Evolutionary conservation across 2,113 vertebrate genomes (phyloP).

Genomic region (Vidua chalybeata): DNA sequence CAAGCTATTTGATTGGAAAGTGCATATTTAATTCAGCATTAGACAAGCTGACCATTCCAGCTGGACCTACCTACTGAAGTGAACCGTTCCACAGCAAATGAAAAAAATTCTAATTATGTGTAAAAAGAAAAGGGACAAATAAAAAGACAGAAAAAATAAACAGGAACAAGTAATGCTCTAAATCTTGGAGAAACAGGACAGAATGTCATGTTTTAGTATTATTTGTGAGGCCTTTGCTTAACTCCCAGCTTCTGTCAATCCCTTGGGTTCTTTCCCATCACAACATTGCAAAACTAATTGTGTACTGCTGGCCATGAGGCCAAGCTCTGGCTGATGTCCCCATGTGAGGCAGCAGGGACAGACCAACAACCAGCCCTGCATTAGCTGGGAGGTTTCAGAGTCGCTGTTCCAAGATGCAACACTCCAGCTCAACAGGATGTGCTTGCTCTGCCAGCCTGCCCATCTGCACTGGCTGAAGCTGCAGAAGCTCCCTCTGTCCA

Average conservation of each 20-base stretch:
- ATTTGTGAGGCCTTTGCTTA: not conserved
- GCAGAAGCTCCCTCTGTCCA: not conserved
- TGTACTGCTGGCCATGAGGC: not conserved
- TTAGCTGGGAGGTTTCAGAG: not conserved
- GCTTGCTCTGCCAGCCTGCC: not conserved
- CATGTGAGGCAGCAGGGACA: not conserved
- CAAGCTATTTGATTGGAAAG: not conserved
- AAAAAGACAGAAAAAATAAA: slow-evolving; percentile 71
- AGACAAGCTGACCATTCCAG: slow-evolving; percentile 22
- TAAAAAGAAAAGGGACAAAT: slow-evolving; percentile 79
- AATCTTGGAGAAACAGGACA: slow-evolving; percentile 41
- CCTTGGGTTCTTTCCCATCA: not conserved
- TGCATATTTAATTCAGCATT: not conserved
- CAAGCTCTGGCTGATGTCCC: not conserved
- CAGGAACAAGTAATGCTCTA: slow-evolving; percentile 67
- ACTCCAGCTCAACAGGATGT: not conserved
- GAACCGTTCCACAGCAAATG: slow-evolving; percentile 87
- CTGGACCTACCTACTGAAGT: slow-evolving; percentile 89
- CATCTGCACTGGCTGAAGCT: not conserved
- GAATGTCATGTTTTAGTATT: not conserved
- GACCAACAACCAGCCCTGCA: not conserved
- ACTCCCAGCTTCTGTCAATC: not conserved
- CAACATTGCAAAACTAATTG: not conserved
- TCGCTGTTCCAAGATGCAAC: not conserved
- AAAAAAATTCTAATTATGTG: slow-evolving; percentile 88